phyloP scores from a whole-genome alignment of 2,797 vertebrate species.

The Thaleichthys pacificus region DNA sequence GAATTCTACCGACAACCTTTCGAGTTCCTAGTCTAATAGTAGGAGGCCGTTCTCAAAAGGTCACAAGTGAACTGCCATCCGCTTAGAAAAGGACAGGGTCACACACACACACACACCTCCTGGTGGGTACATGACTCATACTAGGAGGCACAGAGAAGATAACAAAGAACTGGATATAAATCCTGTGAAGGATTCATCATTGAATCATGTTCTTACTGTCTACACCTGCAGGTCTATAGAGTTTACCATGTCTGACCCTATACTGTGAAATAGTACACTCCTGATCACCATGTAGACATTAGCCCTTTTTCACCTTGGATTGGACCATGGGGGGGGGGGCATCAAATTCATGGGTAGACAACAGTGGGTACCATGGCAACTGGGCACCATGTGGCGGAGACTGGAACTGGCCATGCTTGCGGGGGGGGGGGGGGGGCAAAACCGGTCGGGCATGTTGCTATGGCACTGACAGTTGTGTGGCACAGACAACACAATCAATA shows the following conservation, averaged over 20 bases:
- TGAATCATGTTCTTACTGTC: too few relatives aligned
- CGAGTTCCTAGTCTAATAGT: neutral
- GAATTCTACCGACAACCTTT: too few relatives aligned
- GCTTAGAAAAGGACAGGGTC: neutral
- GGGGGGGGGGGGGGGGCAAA: conserved; percentile 36
- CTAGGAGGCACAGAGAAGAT: neutral
- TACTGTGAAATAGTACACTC: neutral
- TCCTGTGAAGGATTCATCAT: too few relatives aligned
- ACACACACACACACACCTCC: neutral
- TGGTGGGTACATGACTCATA: neutral
- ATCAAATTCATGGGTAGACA: neutral
- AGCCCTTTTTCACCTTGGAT: neutral
- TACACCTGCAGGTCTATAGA: too few relatives aligned
- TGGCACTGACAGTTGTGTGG: conserved; percentile 3
- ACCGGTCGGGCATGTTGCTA: conserved; percentile 14
- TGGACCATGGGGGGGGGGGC: neutral
- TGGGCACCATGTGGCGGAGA: conserved; percentile 46
- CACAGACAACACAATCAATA: neutral
- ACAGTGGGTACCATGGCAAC: conserved; percentile 43
- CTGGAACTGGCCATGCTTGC: conserved; percentile 53
- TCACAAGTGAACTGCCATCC: conserved; percentile 13
- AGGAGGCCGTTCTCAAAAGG: conserved; percentile 31
- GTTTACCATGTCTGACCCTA: neutral
- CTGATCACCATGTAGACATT: too few relatives aligned
- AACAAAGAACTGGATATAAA: neutral